Evolutionary conservation across 2,797 vertebrate genomes (phyloP).

Genomic region (Acropternis orthonyx): DNA sequence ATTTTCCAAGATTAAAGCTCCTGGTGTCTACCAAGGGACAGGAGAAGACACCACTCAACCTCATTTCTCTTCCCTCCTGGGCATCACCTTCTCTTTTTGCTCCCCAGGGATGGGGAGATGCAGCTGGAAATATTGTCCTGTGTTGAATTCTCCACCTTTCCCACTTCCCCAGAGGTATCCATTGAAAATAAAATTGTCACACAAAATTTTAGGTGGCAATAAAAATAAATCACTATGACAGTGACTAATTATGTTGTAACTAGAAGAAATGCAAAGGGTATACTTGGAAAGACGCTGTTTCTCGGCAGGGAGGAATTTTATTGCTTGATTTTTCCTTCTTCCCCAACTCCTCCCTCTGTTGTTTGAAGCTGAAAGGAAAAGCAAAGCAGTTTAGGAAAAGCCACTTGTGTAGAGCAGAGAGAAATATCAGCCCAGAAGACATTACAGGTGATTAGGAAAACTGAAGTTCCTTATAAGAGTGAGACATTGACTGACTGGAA

Average conservation of each 20-base stretch:
- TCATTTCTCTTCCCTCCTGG: background rate
- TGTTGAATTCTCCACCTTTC: background rate
- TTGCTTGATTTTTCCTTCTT: background rate
- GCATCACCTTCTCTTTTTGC: background rate
- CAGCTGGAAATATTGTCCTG: background rate
- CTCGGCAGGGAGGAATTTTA: background rate
- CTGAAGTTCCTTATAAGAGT: background rate
- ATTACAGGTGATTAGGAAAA: background rate
- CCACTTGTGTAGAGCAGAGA: background rate
- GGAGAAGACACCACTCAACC: background rate
- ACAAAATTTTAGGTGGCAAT: background rate
- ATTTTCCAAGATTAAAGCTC: background rate
- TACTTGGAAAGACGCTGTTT: background rate
- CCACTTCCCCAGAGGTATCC: too few species aligned
- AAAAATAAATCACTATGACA: background rate
- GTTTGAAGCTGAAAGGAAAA: background rate
- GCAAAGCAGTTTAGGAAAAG: background rate
- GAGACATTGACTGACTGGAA: background rate
- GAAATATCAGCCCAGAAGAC: background rate
- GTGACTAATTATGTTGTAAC: background rate
- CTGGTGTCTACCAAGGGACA: too few species aligned
- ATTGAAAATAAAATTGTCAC: background rate
- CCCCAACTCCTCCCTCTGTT: background rate
- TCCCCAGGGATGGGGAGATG: background rate
- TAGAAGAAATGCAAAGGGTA: background rate